Conservation (phyloP, 2,113 vertebrate species). For the Neolamprologus sp. region DNA sequence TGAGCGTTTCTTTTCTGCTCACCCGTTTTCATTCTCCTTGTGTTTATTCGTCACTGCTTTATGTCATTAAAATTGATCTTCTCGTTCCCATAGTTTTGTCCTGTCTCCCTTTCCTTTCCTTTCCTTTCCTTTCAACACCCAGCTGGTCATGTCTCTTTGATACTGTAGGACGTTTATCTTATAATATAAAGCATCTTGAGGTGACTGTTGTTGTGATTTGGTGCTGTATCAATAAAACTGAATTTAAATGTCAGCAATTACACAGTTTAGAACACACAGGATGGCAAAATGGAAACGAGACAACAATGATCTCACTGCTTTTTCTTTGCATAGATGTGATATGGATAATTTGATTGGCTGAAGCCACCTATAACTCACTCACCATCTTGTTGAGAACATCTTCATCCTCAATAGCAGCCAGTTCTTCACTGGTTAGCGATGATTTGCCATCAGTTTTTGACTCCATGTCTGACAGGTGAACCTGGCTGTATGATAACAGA, state of each 20-base stretch:
- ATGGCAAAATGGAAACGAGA: not conserved
- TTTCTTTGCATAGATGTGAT: not conserved
- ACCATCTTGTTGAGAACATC: slow-evolving; percentile 92
- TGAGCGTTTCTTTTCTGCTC: not conserved
- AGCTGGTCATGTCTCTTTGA: not conserved
- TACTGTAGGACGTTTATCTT: not conserved
- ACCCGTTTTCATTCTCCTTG: not conserved
- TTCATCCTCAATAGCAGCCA: slow-evolving; percentile 86
- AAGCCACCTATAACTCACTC: slow-evolving; percentile 9
- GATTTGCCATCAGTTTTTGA: not conserved
- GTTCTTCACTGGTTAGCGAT: slow-evolving; percentile 66
- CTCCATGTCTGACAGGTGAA: slow-evolving; percentile 32
- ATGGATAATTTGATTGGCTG: not conserved
- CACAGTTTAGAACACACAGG: not conserved
- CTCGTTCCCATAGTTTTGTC: not conserved
- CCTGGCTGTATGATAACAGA: not conserved
- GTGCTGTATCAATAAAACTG: not conserved
- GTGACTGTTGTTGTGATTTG: not conserved
- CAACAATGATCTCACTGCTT: not conserved
- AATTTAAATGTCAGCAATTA: not conserved
- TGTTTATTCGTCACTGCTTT: not conserved
- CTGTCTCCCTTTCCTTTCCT: not conserved
- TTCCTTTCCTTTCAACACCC: not conserved
- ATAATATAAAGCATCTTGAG: not conserved
- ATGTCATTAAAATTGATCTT: not conserved